phyloP scores from a whole-genome alignment of 2,113 vertebrate genomes.

The Anoura caudifer region DNA sequence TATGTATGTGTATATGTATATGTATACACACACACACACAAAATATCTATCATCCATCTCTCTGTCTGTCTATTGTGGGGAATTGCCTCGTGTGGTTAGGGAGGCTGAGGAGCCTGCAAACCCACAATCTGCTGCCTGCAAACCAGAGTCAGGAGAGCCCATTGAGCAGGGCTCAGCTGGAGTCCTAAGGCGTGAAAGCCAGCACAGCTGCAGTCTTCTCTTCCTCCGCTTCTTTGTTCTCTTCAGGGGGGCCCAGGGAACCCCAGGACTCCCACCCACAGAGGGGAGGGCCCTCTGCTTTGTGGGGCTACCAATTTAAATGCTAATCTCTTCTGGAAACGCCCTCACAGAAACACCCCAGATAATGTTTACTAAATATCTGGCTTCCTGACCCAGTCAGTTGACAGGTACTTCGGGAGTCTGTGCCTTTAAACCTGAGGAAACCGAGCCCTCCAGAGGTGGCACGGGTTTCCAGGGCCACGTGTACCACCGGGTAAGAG shows the following conservation, averaged over 20 bases:
- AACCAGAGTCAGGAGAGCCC: background rate
- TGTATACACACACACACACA: too few species aligned
- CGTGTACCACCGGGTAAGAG: fast-evolving
- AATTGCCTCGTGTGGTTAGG: background rate
- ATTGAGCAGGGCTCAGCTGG: background rate
- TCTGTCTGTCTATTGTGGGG: background rate
- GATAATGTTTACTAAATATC: background rate
- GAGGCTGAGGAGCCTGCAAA: background rate
- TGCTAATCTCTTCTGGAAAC: background rate
- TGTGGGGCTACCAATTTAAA: background rate
- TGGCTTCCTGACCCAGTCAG: background rate
- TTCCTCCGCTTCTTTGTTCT: background rate
- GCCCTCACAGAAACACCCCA: background rate
- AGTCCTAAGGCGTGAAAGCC: background rate
- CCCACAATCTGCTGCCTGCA: background rate
- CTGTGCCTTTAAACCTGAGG: background rate
- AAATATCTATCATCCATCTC: background rate
- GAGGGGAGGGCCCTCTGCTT: background rate
- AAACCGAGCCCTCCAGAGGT: background rate
- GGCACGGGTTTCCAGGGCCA: fast-evolving
- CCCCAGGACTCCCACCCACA: background rate
- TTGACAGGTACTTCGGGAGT: background rate
- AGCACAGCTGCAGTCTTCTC: background rate
- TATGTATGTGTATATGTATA: too few species aligned
- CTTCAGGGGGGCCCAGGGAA: background rate